phyloP scores from a whole-genome alignment of 2,888 invertebrate genomes.

The Andrena praecox region DNA sequence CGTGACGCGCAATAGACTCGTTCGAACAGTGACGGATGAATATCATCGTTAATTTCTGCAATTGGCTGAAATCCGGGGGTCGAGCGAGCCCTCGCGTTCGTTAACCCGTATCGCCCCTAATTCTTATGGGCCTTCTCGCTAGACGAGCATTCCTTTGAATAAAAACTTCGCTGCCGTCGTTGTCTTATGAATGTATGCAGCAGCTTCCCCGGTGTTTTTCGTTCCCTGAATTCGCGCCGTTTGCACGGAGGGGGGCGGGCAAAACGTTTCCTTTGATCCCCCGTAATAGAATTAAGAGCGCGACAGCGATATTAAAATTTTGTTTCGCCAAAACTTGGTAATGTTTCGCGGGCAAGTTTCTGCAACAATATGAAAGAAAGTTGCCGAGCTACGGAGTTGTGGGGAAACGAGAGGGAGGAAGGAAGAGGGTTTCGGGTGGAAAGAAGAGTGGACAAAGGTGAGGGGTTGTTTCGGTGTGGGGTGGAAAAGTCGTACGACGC shows the following conservation, averaged over 20 bases:
- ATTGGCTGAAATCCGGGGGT: conserved; percentile 37
- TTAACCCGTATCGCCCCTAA: conserved; percentile 31
- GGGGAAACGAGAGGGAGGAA: conserved; percentile 21
- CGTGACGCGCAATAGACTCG: conserved; percentile 22
- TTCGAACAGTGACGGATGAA: conserved; percentile 28
- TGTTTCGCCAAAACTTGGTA: conserved; percentile 45
- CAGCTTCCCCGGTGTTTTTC: conserved; percentile 36
- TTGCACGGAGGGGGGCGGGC: conserved; percentile 21
- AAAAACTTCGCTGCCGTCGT: conserved; percentile 13
- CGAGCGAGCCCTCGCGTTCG: conserved; percentile 4
- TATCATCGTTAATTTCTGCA: conserved; percentile 30
- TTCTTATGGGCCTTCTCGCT: conserved; percentile 13
- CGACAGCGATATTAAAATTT: conserved; percentile 67
- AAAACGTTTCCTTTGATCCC: conserved; percentile 57
- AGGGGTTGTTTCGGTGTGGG: conserved; percentile 1
- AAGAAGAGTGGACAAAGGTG: background rate
- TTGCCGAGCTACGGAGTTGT: conserved; percentile 39
- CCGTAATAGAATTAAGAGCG: conserved; percentile 57
- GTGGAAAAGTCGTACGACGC: conserved; percentile 38
- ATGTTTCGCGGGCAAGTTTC: conserved; percentile 54
- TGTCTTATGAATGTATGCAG: conserved; percentile 49
- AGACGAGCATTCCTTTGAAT: conserved; percentile 20
- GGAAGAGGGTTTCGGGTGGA: background rate
- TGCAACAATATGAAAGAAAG: conserved; percentile 64
- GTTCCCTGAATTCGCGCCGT: conserved; percentile 43